Conservation (phyloP, 2,888 invertebrate species). For the Gasteruption jaculator region DNA sequence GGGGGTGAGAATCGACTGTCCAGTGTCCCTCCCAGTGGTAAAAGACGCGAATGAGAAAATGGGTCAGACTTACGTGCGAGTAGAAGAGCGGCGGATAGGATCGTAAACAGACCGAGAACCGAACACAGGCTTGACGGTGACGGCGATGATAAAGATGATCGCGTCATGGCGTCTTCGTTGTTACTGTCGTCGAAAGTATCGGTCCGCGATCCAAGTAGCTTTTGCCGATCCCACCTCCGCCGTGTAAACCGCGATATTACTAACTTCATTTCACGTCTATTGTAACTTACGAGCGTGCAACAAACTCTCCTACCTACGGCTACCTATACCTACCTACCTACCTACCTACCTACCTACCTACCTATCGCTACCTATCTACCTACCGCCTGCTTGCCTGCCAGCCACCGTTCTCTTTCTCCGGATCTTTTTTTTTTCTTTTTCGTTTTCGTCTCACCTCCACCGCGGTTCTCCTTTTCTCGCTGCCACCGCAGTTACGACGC, state of each 20-base stretch:
- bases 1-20: too few species aligned
- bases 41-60: conserved; percentile 4
- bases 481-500: too few species aligned
- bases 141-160: conserved; percentile 39
- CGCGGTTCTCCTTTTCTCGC: conserved; percentile 6
- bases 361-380: conserved; percentile 25
- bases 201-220: conserved; percentile 41
- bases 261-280: conserved; percentile 14
- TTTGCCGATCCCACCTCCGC: conserved; percentile 41
- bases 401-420: conserved; percentile 14
- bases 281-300: not conserved
- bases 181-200: conserved; percentile 47
- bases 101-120: conserved; percentile 34
- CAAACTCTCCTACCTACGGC: conserved; percentile 20
- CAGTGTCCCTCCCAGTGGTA: too few species aligned
- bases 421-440: conserved; percentile 16
- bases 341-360: conserved; percentile 31
- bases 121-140: conserved; percentile 32
- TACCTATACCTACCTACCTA: conserved; percentile 34
- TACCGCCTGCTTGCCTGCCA: conserved; percentile 17
- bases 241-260: too few species aligned
- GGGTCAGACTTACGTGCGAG: conserved; percentile 41
- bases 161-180: conserved; percentile 49
- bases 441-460: conserved; percentile 14
- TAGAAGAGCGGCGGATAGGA: conserved; percentile 28